These are phyloP conservation scores for Noctua janthina DNA, from an alignment of 2,888 invertebrate species.

Conservation along the genomic window DNA sequence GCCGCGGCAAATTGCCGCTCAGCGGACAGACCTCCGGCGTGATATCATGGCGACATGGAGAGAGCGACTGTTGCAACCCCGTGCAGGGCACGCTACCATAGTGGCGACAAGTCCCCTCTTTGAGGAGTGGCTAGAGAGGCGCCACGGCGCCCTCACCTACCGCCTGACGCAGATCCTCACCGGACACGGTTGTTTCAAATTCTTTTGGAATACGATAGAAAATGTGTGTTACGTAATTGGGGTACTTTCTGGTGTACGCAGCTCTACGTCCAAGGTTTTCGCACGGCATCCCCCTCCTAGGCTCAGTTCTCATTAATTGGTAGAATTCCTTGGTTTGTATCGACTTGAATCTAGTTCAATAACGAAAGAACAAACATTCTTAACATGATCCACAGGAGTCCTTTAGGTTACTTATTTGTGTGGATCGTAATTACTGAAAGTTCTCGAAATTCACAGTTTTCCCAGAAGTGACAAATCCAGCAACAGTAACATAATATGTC, in stretches of 20 bases:
- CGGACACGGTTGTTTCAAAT: no score
- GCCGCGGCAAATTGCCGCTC: no score
- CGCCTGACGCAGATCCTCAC: no score
- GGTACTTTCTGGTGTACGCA: not conserved
- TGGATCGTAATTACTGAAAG: not conserved
- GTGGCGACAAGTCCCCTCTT: no score
- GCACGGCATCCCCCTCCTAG: not conserved
- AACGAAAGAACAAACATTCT: not conserved
- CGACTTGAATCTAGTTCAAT: not conserved
- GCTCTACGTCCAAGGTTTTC: not conserved
- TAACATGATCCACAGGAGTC: not conserved
- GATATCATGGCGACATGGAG: no score
- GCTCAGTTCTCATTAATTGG: not conserved
- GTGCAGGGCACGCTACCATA: no score
- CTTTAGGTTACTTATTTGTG: not conserved
- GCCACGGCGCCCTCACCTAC: no score
- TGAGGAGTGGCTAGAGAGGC: no score
- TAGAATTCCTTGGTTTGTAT: no score
- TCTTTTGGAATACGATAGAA: not conserved
- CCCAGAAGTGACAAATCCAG: slow-evolving; percentile 1
- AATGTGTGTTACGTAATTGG: no score
- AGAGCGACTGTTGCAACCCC: no score
- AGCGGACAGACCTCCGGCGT: no score
- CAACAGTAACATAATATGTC: not conserved
- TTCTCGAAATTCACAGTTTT: not conserved